Evolutionary conservation across 2,888 invertebrate species (phyloP), one percentile per base, ranked within the genome.

Genomic region (Cheilosia variabilis): DNA sequence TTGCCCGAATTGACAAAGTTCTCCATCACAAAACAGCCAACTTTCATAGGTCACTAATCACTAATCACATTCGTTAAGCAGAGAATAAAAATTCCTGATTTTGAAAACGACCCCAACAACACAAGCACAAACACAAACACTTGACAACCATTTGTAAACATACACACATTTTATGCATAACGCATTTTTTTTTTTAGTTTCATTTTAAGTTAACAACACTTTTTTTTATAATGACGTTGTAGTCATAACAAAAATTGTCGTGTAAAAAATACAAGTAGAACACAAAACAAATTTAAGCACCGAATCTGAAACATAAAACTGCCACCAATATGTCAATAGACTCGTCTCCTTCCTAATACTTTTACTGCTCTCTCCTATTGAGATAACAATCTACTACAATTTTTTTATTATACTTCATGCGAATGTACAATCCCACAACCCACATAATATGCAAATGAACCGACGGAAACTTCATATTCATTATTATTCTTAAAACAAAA

Each of bases 141-240:
- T 65, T 71, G 17, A 55, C 3, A 37, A 47, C 17, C 17, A 22
- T 60, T 63, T 63, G 17, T 55, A 60, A 37, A 10, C 37, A 22
- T 27, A 41, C 50, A 31, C 63, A 27, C 17, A 31, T 43, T 17
- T 7, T 6, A 52, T 15, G 37, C 22, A 43, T 62, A 31, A 41
- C 41, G 50, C 4, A 17, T 47, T 24, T 19, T 17, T 55, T 15
- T 5, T 22, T 53, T 13, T 27, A 7, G 9, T 27, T 62, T 31
- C 43, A 53, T 27, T 52, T 50, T 66, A 62, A 55, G 55, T 78
- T 55, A 37, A 13, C 4, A 41, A 41, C 66, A 22, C 34, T 55
- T 71, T 37, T 41, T 68, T 63, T 52, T 72, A 78, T 55, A 68
- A 78, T 87, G 87, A 87, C 87, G 81, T 87, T 81, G 41, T 87